Percentiles rank a stretch among this genome's conserved stretches.
Evolutionary conservation across 2,113 vertebrate species (phyloP).

Genomic region (Marmota flaviventris): DNA sequence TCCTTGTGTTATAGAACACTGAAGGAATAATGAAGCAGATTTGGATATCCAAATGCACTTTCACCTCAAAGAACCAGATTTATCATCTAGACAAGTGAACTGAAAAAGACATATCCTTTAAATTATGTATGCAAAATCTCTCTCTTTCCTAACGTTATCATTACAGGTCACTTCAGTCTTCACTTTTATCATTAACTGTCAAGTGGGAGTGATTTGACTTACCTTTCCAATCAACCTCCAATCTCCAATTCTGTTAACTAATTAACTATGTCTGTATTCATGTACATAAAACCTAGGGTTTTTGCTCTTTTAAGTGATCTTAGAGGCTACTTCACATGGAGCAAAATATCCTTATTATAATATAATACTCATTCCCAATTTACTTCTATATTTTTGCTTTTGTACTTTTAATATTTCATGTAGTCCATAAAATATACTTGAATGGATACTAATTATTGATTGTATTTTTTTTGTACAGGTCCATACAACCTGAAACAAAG

Average conservation of each 20-base stretch:
- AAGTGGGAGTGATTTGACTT: background rate
- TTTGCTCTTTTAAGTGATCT: background rate
- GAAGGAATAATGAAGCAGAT: background rate
- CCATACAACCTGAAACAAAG: background rate
- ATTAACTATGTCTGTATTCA: background rate
- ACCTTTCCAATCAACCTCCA: background rate
- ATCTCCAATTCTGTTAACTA: background rate
- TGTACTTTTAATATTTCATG: background rate
- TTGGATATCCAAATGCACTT: background rate
- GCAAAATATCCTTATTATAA: too few relatives aligned
- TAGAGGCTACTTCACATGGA: background rate
- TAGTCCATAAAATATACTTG: background rate
- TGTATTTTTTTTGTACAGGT: background rate
- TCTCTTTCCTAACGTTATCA: background rate
- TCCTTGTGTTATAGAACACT: background rate
- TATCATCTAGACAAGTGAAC: background rate
- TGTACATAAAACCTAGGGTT: background rate
- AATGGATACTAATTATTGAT: background rate
- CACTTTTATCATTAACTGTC: constrained; percentile 24
- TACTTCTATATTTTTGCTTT: background rate
- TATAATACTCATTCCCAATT: background rate
- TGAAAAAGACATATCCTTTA: background rate
- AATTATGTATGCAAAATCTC: background rate
- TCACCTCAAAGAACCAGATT: background rate
- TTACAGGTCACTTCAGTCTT: background rate